Base-by-base conservation (phyloP, 64 coral and sea anemone species). In the Montipora efflorescens region DNA sequence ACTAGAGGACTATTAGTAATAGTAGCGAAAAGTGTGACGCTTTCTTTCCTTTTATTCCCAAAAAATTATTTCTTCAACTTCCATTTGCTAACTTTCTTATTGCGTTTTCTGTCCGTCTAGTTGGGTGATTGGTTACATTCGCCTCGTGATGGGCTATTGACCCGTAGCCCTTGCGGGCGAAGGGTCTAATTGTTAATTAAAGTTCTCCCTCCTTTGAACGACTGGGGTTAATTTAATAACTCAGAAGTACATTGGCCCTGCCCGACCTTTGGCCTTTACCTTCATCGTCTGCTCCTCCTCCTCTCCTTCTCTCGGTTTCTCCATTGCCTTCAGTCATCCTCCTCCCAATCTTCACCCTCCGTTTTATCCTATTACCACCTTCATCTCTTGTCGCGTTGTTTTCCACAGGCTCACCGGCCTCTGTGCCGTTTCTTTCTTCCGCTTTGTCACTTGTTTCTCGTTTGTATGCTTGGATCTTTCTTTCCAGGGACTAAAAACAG, bases 391-490 rank as follows among this genome's bases (percentile, higher is more conserved):
- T 13, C 8, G 20, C 51, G 8, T 23, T 12, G 50, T 22, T 66
- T 59, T 79, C 87, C 7, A 7, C 74, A 13, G 72, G 11, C 8
- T 67, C 50, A 1, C 48, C 73, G 4, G 25, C 12, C 23, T 89
- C 75, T 53, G 58, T 59, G 6, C 87, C 72, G 51, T 89, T 89
- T 78, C 74, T 89, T 6, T 78, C 87, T 75, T 75, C 67, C 67
- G 48, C 57, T 10, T 92, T 92, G 0, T 82, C 74, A 47, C 85
- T 93, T 20, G 76, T 84, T 73, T 87, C 92, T 45, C 75, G 84
- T 4, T 61, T 85, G 25, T 87, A 93, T 25, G 78, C 20, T 7
- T 22, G 64, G 55, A 93, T 93, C 46, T 67, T 93, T 88, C 83
- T 88, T 87, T 14, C 78, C 83, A 52, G 69, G 47, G 78, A 80